Percentiles rank a stretch among this genome's conserved stretches.
Conservation (phyloP, 2,113 vertebrate genomes). For the Xiphias gladius region DNA sequence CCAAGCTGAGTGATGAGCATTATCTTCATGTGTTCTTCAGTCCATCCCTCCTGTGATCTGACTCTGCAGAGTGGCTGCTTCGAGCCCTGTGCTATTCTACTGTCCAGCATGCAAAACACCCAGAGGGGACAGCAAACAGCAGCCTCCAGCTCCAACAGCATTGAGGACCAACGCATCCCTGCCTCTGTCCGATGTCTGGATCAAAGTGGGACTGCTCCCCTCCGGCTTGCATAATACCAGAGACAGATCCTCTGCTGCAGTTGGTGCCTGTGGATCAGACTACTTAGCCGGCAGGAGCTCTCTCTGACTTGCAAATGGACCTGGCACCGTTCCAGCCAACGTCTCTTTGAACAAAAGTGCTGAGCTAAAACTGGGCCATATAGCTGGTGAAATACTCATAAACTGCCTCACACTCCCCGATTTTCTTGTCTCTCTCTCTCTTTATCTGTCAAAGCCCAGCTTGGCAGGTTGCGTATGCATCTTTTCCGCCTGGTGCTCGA, state of each 20-base stretch:
- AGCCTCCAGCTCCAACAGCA: constrained; percentile 37
- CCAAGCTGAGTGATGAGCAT: constrained; percentile 28
- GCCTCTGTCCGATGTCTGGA: constrained; percentile 57
- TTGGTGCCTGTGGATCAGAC: constrained; percentile 69
- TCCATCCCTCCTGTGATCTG: background rate
- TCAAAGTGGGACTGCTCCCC: constrained; percentile 69
- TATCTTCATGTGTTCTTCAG: constrained; percentile 34
- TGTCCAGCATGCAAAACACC: constrained; percentile 17
- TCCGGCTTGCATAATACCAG: constrained; percentile 77
- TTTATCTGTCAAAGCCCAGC: constrained; percentile 30
- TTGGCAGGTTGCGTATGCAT: constrained; percentile 51
- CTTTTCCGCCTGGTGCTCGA: constrained; percentile 52
- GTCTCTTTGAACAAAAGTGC: constrained; percentile 55
- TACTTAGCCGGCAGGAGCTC: constrained; percentile 57
- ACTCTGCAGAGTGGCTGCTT: constrained; percentile 8
- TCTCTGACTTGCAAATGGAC: constrained; percentile 76
- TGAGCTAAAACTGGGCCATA: constrained; percentile 45
- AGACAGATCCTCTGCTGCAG: constrained; percentile 63
- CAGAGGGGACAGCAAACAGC: constrained; percentile 35
- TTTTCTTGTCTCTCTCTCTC: background rate
- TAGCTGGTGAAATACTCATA: constrained; percentile 49
- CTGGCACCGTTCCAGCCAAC: constrained; percentile 68
- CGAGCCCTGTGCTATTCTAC: background rate
- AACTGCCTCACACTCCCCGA: background rate
- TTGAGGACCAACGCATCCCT: constrained; percentile 47